These are phyloP conservation scores for Nilaparvata lugens DNA, from an alignment of 1,140 invertebrate genomes.

Conservation along the genomic window DNA sequence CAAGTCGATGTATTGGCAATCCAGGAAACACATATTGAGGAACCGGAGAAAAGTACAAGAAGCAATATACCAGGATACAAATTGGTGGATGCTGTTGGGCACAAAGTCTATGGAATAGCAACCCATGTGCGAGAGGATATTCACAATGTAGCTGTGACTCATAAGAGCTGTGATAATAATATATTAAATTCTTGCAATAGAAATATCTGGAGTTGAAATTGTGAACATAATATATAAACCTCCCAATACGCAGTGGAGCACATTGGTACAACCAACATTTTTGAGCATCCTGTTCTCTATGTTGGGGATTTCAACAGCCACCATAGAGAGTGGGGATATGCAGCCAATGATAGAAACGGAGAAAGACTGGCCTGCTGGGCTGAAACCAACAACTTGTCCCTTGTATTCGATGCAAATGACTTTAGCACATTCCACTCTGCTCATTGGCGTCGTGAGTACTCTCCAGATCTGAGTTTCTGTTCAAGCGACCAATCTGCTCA, in stretches of 20 bases:
- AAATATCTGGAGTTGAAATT: neutral
- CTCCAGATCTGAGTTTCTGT: neutral
- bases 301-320: too few relatives aligned
- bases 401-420: too few relatives aligned
- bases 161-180: neutral
- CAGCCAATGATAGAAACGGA: neutral
- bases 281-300: too few relatives aligned
- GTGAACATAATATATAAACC: conserved; percentile 19
- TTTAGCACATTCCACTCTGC: neutral
- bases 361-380: conserved; percentile 6
- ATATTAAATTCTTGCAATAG: neutral
- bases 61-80: neutral
- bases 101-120: neutral
- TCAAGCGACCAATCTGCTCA: neutral
- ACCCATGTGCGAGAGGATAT: neutral
- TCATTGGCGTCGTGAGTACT: neutral
- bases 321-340: too few relatives aligned
- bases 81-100: neutral
- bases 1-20: neutral
- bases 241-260: neutral
- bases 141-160: neutral
- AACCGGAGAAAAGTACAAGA: neutral
- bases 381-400: conserved; percentile 24
- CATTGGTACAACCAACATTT: neutral
- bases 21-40: too few relatives aligned